phyloP scores from a whole-genome alignment of 2,888 invertebrate genomes.

The Platycheirus rosarum region DNA sequence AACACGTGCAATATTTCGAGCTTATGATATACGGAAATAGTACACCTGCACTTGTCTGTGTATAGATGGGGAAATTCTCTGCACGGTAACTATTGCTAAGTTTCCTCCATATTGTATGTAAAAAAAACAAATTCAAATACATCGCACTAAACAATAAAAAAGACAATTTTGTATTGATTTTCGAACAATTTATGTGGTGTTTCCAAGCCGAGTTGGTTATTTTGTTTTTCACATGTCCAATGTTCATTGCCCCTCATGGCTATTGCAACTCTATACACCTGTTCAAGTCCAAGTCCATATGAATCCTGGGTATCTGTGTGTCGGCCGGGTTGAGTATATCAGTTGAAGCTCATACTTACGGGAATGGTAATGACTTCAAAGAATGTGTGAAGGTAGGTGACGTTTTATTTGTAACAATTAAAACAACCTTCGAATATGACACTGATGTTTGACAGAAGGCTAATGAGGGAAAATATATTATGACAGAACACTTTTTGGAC shows the following conservation, averaged over 20 bases:
- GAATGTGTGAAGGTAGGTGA: slow-evolving; percentile 23
- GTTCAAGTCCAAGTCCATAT: too few species aligned
- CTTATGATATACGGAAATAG: slow-evolving; percentile 1
- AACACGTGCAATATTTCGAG: slow-evolving; percentile 28
- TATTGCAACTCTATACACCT: slow-evolving; percentile 23
- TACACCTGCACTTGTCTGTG: slow-evolving; percentile 1
- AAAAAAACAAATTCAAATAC: slow-evolving; percentile 23
- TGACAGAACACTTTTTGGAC: slow-evolving; percentile 8
- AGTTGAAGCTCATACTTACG: slow-evolving; percentile 46
- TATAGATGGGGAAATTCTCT: slow-evolving; percentile 12
- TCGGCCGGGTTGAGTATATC: slow-evolving; percentile 1
- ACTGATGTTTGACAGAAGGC: slow-evolving; percentile 28
- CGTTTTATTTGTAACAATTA: slow-evolving; percentile 27
- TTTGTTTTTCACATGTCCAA: slow-evolving; percentile 46
- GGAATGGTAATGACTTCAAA: slow-evolving; percentile 19
- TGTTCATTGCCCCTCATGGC: slow-evolving; percentile 40
- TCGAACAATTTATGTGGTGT: slow-evolving; percentile 42
- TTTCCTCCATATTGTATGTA: slow-evolving; percentile 24
- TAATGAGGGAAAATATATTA: slow-evolving; percentile 43
- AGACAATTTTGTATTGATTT: slow-evolving; percentile 63
- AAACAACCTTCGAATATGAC: slow-evolving; percentile 45
- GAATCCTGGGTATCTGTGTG: too few species aligned
- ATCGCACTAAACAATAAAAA: neutral
- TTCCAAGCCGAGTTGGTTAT: slow-evolving; percentile 32
- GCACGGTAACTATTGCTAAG: slow-evolving; percentile 22